A percentile compares a stretch with the other conserved stretches of the same genome.
These are phyloP conservation scores for Sarcophaga subvicina DNA, from an alignment of 2,888 invertebrate genomes.

Conservation along the genomic window DNA sequence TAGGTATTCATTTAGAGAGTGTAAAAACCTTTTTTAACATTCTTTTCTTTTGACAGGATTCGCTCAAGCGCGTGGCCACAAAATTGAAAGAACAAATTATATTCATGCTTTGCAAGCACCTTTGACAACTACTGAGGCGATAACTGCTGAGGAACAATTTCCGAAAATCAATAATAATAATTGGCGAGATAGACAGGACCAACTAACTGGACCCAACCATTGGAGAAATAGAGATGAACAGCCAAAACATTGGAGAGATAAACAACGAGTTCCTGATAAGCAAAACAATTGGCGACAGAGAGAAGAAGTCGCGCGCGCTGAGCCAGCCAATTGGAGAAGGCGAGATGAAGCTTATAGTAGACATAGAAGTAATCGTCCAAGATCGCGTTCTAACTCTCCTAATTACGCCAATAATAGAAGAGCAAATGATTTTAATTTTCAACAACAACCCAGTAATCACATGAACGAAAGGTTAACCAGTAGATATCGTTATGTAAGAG, in stretches of 20 bases:
- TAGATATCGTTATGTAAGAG: not conserved
- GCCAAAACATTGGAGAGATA: too few relatives aligned
- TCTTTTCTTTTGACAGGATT: slow-evolving; percentile 83
- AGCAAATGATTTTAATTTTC: not conserved
- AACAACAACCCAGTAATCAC: too few relatives aligned
- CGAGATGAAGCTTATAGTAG: not conserved
- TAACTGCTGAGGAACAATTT: not conserved
- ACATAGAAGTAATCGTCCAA: not conserved
- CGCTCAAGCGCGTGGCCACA: slow-evolving; percentile 86
- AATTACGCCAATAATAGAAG: not conserved
- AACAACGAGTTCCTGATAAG: too few relatives aligned
- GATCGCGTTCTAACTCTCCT: too few relatives aligned
- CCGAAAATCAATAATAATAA: not conserved
- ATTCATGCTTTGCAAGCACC: slow-evolving; percentile 62
- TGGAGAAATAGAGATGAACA: not conserved
- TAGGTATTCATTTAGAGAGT: slow-evolving; percentile 76
- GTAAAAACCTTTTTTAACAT: not conserved
- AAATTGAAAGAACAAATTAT: slow-evolving; percentile 86
- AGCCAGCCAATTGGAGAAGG: not conserved
- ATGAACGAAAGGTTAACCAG: not conserved
- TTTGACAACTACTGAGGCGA: not conserved
- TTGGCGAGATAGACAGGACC: not conserved
- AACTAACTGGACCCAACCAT: not conserved
- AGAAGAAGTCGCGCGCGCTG: too few relatives aligned
- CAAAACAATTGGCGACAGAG: too few relatives aligned